Evolutionary conservation across 2,113 vertebrate genomes (phyloP).

Genomic region (Sprattus sprattus): DNA sequence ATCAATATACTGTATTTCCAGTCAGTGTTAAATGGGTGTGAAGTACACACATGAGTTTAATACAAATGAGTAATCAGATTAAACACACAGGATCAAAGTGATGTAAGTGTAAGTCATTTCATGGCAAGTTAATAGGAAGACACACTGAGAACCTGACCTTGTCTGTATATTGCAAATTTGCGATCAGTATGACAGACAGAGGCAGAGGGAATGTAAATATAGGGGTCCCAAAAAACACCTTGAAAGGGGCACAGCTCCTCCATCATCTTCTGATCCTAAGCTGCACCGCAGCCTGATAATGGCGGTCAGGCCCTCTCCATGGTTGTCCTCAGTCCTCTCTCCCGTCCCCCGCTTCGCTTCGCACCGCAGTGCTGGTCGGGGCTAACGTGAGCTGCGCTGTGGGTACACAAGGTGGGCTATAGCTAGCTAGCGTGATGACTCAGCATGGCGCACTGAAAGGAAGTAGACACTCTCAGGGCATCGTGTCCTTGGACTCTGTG

Average conservation of each 20-base stretch:
- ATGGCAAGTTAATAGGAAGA: background rate
- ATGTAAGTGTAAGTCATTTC: background rate
- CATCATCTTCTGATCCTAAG: too few relatives aligned
- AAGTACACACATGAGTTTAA: background rate
- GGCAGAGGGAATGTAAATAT: too few relatives aligned
- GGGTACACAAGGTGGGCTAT: background rate
- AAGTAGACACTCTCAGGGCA: constrained; percentile 16
- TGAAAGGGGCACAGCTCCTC: too few relatives aligned
- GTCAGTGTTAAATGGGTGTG: background rate
- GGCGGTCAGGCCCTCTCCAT: too few relatives aligned
- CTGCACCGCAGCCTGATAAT: too few relatives aligned
- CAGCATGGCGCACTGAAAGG: constrained; percentile 39
- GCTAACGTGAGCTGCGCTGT: background rate
- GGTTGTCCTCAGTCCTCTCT: background rate
- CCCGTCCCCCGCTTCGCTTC: background rate
- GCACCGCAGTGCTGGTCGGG: background rate
- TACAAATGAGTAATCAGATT: background rate
- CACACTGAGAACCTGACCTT: background rate
- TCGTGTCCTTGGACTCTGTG: constrained; percentile 39
- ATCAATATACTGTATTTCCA: too few relatives aligned
- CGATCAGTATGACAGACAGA: background rate
- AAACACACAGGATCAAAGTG: background rate
- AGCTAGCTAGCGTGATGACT: constrained; percentile 39
- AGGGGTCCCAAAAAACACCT: too few relatives aligned
- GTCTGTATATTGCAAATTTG: background rate